Conservation (phyloP, 2,113 vertebrate genomes). For the Microcebus tavaratra region DNA sequence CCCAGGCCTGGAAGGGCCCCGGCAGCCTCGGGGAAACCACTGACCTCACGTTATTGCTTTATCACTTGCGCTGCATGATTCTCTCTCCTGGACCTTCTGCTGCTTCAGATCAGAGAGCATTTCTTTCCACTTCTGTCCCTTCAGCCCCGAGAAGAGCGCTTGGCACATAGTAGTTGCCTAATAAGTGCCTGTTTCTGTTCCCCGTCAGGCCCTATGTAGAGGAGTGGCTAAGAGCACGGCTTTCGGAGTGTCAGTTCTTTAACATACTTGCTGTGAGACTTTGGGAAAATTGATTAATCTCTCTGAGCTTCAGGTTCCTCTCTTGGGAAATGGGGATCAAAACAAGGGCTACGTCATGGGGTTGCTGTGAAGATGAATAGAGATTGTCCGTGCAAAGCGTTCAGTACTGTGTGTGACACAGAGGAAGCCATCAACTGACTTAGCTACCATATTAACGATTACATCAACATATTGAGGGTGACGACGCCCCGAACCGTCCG, state of each 20-base stretch:
- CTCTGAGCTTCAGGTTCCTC: neutral
- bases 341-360: neutral
- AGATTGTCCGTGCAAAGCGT: neutral
- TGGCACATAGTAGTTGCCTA: neutral
- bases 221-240: neutral
- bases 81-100: neutral
- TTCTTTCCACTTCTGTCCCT: neutral
- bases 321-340: neutral
- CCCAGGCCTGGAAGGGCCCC: neutral
- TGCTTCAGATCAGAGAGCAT: neutral
- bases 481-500: rapidly evolving
- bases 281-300: neutral
- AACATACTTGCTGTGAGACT: neutral
- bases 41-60: neutral
- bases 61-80: neutral
- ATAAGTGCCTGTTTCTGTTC: neutral
- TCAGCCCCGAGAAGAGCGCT: neutral
- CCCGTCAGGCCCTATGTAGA: neutral
- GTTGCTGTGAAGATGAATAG: neutral
- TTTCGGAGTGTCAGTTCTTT: neutral
- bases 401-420: neutral
- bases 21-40: rapidly evolving
- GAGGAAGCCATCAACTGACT: neutral
- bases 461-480: too few relatives aligned
- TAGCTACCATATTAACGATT: rapidly evolving